A percentile compares a stretch with the other conserved stretches of the same genome.
Conservation (phyloP, 2,113 vertebrate genomes). For the Periophthalmodon schlosseri region DNA sequence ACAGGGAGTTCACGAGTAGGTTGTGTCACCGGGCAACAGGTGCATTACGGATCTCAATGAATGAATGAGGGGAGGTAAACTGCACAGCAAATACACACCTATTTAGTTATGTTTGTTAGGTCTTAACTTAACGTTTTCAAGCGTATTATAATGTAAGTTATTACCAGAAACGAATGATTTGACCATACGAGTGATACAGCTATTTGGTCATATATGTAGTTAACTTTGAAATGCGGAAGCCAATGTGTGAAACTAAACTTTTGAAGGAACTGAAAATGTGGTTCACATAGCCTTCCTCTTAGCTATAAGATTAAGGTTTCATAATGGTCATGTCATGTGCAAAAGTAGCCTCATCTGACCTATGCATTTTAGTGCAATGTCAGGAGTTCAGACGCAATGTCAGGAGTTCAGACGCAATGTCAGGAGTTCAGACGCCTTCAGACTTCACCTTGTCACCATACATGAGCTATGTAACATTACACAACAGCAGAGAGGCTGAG, state of each 20-base stretch:
- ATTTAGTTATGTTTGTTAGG: not conserved
- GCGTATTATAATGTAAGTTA: not conserved
- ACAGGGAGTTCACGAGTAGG: not conserved
- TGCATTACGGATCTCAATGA: not conserved
- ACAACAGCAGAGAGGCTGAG: not conserved
- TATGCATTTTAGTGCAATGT: not conserved
- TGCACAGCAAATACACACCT: not conserved
- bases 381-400: constrained; percentile 16
- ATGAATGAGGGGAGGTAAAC: not conserved
- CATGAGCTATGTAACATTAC: constrained; percentile 41
- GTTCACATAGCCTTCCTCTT: not conserved
- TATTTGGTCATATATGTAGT: not conserved
- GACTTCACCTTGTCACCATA: constrained; percentile 26
- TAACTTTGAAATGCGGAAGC: not conserved
- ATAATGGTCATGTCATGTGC: not conserved
- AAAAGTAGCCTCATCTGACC: not conserved
- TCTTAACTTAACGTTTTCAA: not conserved
- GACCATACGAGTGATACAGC: no score
- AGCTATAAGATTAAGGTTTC: not conserved
- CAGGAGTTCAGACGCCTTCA: constrained; percentile 23
- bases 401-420: constrained; percentile 12
- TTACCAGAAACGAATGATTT: not conserved
- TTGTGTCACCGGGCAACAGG: constrained; percentile 10
- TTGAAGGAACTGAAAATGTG: not conserved
- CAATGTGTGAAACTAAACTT: not conserved